phyloP scores from a whole-genome alignment of 92 coral and sea anemone species.

The Zoanthus solanderi region DNA sequence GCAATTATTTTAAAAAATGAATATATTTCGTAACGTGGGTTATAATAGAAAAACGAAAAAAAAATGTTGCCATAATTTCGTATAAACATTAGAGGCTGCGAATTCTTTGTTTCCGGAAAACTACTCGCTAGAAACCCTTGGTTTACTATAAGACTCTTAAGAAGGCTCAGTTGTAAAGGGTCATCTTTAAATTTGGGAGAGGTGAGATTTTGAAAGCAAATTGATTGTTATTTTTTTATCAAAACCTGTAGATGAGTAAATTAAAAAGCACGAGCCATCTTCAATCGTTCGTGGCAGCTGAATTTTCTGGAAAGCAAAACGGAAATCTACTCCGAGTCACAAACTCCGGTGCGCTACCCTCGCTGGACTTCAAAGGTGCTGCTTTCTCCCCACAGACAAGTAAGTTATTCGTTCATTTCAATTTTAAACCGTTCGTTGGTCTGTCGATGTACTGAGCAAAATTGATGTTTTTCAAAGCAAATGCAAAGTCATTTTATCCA shows the following conservation, averaged over 20 bases:
- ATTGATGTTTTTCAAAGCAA: background rate
- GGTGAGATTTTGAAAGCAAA: no score
- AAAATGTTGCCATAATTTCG: no score
- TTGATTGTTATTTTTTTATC: background rate
- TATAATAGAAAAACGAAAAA: no score
- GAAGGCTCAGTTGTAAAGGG: no score
- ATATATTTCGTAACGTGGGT: no score
- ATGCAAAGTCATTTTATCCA: no score
- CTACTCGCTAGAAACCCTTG: no score
- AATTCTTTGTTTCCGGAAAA: no score
- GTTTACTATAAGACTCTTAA: no score
- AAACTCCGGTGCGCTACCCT: background rate
- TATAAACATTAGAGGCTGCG: no score
- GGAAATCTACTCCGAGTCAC: slow-evolving; percentile 22
- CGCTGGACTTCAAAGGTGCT: slow-evolving; percentile 10
- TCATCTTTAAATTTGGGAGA: no score
- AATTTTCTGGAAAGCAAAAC: background rate
- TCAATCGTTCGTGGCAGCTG: background rate
- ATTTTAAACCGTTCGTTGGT: background rate
- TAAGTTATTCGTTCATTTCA: background rate
- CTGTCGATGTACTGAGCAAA: background rate
- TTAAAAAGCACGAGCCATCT: background rate
- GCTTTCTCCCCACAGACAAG: background rate
- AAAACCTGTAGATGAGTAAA: background rate
- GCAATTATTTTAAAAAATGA: no score